phyloP scores from a whole-genome alignment of 1,140 invertebrate species.

The Cyclina sinensis region DNA sequence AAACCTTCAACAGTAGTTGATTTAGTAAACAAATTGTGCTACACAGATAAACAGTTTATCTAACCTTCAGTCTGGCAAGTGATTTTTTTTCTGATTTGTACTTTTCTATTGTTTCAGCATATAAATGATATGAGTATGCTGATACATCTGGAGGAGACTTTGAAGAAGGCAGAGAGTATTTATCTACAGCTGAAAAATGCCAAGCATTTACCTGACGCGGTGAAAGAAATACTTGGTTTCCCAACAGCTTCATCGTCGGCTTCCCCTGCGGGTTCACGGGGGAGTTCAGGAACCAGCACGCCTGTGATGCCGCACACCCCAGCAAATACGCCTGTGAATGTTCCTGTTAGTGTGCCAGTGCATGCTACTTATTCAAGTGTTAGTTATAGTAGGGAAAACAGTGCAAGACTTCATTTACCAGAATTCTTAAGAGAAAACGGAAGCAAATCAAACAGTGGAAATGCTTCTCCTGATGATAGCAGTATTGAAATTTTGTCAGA shows the following conservation, averaged over 20 bases:
- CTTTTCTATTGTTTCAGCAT: constrained; percentile 90
- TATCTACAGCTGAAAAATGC: constrained; percentile 92
- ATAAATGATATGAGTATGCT: constrained; percentile 96
- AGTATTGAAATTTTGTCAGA: constrained; percentile 83
- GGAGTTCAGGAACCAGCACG: constrained; percentile 68
- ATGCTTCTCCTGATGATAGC: constrained; percentile 81
- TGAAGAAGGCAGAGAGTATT: constrained; percentile 96
- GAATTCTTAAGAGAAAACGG: constrained; percentile 61
- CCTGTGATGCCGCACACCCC: constrained; percentile 56
- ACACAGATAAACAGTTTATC: too few species aligned
- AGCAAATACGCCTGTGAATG: constrained; percentile 48
- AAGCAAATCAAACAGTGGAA: constrained; percentile 69
- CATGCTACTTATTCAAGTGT: background rate
- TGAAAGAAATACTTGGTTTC: constrained; percentile 83
- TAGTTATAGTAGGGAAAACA: constrained; percentile 25
- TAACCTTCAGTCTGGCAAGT: too few species aligned
- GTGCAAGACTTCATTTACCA: constrained; percentile 66
- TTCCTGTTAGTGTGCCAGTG: background rate
- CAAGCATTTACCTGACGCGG: constrained; percentile 80
- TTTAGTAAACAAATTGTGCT: too few species aligned
- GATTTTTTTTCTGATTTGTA: background rate
- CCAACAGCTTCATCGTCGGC: constrained; percentile 42
- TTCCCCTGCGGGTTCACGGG: constrained; percentile 64
- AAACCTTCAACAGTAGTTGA: too few species aligned
- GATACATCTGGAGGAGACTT: constrained; percentile 92